A percentile compares a stretch with the other conserved stretches of the same genome.
These are phyloP conservation scores for Lates japonicus DNA, from an alignment of 2,797 vertebrate genomes.

Conservation along the genomic window DNA sequence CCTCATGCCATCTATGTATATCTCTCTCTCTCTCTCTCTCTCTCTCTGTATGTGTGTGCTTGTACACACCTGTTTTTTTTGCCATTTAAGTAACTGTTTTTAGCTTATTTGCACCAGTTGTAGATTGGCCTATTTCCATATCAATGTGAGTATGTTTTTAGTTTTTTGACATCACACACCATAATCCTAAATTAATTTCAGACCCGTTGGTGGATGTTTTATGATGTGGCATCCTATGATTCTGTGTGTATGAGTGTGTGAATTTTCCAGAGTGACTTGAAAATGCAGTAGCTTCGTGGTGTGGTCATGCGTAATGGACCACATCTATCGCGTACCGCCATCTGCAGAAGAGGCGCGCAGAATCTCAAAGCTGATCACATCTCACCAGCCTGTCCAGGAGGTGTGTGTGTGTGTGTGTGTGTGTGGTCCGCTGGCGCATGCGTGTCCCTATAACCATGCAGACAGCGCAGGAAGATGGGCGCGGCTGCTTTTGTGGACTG, in stretches of 20 bases:
- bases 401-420: constrained; percentile 23
- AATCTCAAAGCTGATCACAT: constrained; percentile 33
- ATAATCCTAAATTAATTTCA: constrained; percentile 74
- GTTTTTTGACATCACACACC: constrained; percentile 54
- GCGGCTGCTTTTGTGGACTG: constrained; percentile 28
- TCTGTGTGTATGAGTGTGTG: constrained; percentile 28
- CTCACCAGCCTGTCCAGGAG: constrained; percentile 26
- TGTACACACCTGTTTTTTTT: constrained; percentile 43
- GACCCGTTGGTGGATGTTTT: constrained; percentile 65
- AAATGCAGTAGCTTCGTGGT: constrained; percentile 36
- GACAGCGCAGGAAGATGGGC: too few species aligned
- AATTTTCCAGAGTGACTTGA: constrained; percentile 36
- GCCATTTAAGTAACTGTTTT: constrained; percentile 73
- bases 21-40: constrained; percentile 23
- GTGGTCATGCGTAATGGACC: constrained; percentile 42
- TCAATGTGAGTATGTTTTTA: constrained; percentile 73
- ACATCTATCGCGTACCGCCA: constrained; percentile 70
- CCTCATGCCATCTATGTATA: constrained; percentile 81
- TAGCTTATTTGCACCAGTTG: constrained; percentile 55
- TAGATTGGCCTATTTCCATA: constrained; percentile 76
- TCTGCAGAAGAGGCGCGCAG: constrained; percentile 66
- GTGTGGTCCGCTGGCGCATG: constrained; percentile 12
- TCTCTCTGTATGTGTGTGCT: constrained; percentile 15
- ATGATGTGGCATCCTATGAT: constrained; percentile 34
- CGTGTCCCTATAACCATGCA: constrained; percentile 20